Base-by-base conservation (phyloP, 2,797 vertebrate species). In the Gallinago nigripennis region DNA sequence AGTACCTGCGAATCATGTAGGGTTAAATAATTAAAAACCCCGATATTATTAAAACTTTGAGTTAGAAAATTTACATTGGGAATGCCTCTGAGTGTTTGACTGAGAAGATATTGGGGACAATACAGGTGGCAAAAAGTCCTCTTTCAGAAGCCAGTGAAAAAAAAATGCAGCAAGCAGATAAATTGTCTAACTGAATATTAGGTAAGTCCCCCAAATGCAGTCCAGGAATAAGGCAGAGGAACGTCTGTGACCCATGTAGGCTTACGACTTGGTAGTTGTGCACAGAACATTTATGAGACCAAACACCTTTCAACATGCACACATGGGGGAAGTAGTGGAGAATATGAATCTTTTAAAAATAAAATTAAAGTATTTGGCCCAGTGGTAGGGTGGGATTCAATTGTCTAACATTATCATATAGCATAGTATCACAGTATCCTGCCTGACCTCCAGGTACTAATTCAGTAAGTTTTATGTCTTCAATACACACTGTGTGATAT, bases 341-440 rank as follows among this genome's bases (percentile, higher is more conserved):
- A 41, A 51, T 12, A 37, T 8, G 1, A 70, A 68, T 0, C 0
- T 39, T 73, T 77, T 28, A 16, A 51, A 69, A 73, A 56, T 16
- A 35, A 31, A 72, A 58, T 25, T 30, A 13, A 45, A 30, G 8
- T 41, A 27, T 33, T 41, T 88, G 39, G 5, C 8, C 19, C 68
- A 50, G 7, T 27, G 12, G 6, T 12, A 30, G 15, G 21, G 4
- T 14, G 17, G 43, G 35, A 54, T 64, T 87, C 33, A 31, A 9
- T 31, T 64, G 7, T 10, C 24, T 76, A 20, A 27, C 13, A 13
- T 51, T 17, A 24, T 5, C 25, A 8, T n/a, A 13, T 4, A 70
- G 16, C 8, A 3, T 17, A 24, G 11, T 30, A 30, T 16, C 0
- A 3, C 19, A 24, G 11, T 30, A 30, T 16, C 0, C 0, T 84